Evolutionary conservation across 2,797 vertebrate genomes (phyloP).

Genomic region (Sebastes taczanowskii): DNA sequence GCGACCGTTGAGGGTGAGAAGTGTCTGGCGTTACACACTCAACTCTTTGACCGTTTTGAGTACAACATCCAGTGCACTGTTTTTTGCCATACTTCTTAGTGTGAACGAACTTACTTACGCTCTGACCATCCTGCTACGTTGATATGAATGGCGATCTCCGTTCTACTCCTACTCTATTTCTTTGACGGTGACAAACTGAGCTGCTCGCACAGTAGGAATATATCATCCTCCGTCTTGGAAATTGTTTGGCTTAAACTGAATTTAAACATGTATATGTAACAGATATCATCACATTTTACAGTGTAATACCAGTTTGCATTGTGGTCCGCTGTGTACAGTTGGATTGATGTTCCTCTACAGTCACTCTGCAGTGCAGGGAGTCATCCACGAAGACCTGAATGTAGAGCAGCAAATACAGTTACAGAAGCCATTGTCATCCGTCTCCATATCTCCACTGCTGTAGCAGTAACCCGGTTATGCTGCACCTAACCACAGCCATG

Average conservation of each 20-base stretch:
- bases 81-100: too few relatives aligned
- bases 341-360: constrained; percentile 44
- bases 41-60: too few relatives aligned
- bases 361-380: constrained; percentile 30
- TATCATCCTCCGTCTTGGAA: neutral
- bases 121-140: neutral
- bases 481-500: constrained; percentile 43
- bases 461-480: constrained; percentile 63
- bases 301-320: constrained; percentile 22
- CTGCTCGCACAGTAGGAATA: neutral
- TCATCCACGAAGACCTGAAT: constrained; percentile 37
- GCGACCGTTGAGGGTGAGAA: too few relatives aligned
- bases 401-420: constrained; percentile 50
- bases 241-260: constrained; percentile 2
- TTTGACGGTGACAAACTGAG: neutral
- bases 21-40: too few relatives aligned
- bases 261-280: constrained; percentile 28
- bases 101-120: fast-evolving
- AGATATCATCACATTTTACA: constrained; percentile 2
- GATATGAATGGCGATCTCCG: neutral
- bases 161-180: neutral
- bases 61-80: too few relatives aligned
- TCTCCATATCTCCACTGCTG: constrained; percentile 58
- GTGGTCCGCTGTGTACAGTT: neutral
- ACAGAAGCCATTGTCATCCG: constrained; percentile 36